These are phyloP conservation scores for Gallirallus australis DNA, from an alignment of 2,797 vertebrate species.

Conservation along the genomic window DNA sequence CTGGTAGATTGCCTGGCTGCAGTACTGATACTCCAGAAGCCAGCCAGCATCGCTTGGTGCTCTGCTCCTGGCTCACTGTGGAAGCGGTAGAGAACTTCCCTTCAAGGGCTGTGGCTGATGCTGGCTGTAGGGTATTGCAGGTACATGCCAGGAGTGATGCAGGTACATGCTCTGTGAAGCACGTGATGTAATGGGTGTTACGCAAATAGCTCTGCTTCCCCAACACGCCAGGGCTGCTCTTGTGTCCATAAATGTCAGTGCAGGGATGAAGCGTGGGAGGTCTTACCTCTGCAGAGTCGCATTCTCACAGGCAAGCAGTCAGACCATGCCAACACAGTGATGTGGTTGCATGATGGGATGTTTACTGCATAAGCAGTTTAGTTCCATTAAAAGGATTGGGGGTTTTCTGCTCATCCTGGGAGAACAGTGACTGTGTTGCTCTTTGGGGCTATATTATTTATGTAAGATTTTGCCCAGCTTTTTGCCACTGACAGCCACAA, in stretches of 20 bases:
- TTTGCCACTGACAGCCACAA: not conserved
- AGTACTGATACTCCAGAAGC: not conserved
- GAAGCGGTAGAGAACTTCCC: not conserved
- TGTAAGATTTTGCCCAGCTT: not conserved
- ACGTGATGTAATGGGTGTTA: not conserved
- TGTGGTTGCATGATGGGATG: not conserved
- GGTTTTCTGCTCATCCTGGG: not conserved
- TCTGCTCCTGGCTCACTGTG: not conserved
- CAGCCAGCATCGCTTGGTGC: not conserved
- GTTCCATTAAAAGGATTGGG: not conserved
- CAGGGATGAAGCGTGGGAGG: not conserved
- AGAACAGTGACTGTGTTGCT: not conserved
- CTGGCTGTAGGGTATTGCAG: no score
- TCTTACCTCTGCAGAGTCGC: not conserved
- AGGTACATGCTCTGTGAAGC: not conserved
- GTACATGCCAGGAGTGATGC: not conserved
- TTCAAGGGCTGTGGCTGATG: fast-evolving
- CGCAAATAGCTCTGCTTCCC: not conserved
- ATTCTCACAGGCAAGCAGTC: not conserved
- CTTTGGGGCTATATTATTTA: not conserved
- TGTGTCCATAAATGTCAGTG: not conserved
- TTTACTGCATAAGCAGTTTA: not conserved
- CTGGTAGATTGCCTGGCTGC: no score
- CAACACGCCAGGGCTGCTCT: not conserved
- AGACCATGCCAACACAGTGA: not conserved